Percentiles rank a stretch among this genome's conserved stretches.
phyloP scores from a whole-genome alignment of 2,797 vertebrate species.

The Graptemys geographica region DNA sequence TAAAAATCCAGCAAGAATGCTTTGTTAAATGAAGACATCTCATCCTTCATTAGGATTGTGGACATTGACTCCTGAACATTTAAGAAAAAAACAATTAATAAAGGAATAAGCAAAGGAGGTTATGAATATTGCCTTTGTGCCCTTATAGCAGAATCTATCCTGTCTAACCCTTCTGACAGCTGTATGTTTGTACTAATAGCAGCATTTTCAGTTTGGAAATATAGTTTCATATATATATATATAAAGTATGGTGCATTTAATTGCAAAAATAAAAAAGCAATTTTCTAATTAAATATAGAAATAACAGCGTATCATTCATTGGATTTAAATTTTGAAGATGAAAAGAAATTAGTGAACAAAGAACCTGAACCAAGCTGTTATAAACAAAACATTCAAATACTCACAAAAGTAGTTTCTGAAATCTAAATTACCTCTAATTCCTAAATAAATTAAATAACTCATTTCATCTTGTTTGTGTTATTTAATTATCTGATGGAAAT shows the following conservation, averaged over 20 bases:
- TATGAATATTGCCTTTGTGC: neutral
- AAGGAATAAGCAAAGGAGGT: neutral
- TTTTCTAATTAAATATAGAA: conserved; percentile 22
- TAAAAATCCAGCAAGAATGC: neutral
- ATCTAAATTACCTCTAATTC: conserved; percentile 69
- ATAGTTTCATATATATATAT: neutral
- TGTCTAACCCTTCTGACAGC: neutral
- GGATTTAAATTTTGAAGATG: conserved; percentile 45
- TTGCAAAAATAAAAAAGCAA: conserved; percentile 3
- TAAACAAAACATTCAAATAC: conserved; percentile 51
- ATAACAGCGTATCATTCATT: neutral
- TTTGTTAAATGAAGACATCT: neutral
- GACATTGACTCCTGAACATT: neutral
- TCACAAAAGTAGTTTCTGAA: conserved; percentile 52
- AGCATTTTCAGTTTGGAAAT: neutral
- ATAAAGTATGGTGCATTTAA: neutral
- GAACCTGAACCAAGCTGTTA: conserved; percentile 30
- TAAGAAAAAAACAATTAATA: neutral
- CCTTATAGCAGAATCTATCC: neutral
- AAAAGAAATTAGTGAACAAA: conserved; percentile 49
- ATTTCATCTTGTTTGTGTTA: conserved; percentile 76
- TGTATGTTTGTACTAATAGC: conserved; percentile 15
- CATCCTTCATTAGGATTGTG: accelerated
- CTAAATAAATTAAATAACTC: conserved; percentile 68
- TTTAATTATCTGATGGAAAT: conserved; percentile 76